phyloP scores from a whole-genome alignment of 2,113 vertebrate species.

The Talpa occidentalis region DNA sequence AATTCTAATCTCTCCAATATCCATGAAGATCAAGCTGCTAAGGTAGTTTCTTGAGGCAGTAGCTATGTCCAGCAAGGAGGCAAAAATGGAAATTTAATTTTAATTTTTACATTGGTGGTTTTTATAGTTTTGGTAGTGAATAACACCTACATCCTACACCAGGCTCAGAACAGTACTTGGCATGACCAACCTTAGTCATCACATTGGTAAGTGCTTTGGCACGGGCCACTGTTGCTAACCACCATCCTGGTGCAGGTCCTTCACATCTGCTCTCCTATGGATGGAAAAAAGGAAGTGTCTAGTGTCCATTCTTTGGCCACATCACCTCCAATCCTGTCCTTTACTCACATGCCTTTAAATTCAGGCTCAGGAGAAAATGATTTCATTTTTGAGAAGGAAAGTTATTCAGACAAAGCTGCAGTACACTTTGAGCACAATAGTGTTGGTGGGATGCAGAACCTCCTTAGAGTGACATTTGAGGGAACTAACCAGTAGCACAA shows the following conservation, averaged over 20 bases:
- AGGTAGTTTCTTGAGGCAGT: neutral
- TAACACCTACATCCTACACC: constrained; percentile 65
- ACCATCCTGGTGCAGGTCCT: constrained; percentile 81
- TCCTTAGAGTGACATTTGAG: constrained; percentile 23
- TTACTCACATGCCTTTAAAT: constrained; percentile 48
- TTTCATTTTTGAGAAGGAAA: constrained; percentile 56
- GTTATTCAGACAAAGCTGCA: constrained; percentile 60
- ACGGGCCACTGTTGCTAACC: constrained; percentile 81
- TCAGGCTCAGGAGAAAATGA: constrained; percentile 62
- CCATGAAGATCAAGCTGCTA: neutral
- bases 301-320: constrained; percentile 79
- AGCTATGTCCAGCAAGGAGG: neutral
- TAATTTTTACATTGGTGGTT: constrained; percentile 19
- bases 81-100: constrained; percentile 13
- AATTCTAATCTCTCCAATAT: neutral
- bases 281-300: constrained; percentile 81
- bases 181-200: constrained; percentile 80
- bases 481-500: constrained; percentile 32
- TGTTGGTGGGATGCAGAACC: constrained; percentile 30
- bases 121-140: constrained; percentile 10
- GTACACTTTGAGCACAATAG: constrained; percentile 47
- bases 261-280: constrained; percentile 80
- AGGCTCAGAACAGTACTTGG: constrained; percentile 74
- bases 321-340: constrained; percentile 75
- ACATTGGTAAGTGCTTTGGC: constrained; percentile 79